These are phyloP conservation scores for Lithophane leautieri DNA, from an alignment of 2,888 invertebrate genomes.

Conservation along the genomic window DNA sequence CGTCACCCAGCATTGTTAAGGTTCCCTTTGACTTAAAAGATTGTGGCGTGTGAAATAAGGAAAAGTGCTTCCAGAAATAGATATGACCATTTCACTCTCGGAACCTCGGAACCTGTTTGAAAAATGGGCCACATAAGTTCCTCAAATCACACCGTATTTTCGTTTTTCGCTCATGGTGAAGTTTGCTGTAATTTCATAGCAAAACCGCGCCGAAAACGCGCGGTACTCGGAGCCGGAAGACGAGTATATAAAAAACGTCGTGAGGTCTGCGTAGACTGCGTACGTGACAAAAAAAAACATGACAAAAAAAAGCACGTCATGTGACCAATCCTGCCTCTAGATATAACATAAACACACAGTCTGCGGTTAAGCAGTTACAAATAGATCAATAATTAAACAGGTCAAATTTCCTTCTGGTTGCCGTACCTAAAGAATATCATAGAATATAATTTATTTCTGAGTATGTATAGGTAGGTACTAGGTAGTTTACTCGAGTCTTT, in stretches of 20 bases:
- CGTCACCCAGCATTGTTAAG: not conserved
- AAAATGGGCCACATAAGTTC: not conserved
- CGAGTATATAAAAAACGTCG: not conserved
- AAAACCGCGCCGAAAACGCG: not conserved
- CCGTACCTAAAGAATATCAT: not conserved
- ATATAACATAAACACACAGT: not conserved
- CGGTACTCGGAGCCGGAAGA: no score
- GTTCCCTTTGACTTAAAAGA: not conserved
- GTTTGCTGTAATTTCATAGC: not conserved
- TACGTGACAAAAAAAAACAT: not conserved
- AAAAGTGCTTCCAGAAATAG: constrained; percentile 16
- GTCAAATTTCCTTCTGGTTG: not conserved
- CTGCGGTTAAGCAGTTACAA: not conserved
- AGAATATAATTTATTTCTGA: no score
- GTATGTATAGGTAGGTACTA: not conserved
- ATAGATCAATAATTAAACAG: not conserved
- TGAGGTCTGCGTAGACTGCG: not conserved
- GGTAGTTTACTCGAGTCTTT: not conserved
- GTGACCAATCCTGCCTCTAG: not conserved
- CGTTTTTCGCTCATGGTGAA: not conserved
- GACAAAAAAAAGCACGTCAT: not conserved
- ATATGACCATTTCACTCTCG: constrained; percentile 7
- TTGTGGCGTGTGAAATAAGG: not conserved
- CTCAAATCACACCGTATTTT: not conserved
- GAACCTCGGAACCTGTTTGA: not conserved